These are phyloP conservation scores for Catocala nupta DNA, from an alignment of 2,888 invertebrate species.

Conservation along the genomic window DNA sequence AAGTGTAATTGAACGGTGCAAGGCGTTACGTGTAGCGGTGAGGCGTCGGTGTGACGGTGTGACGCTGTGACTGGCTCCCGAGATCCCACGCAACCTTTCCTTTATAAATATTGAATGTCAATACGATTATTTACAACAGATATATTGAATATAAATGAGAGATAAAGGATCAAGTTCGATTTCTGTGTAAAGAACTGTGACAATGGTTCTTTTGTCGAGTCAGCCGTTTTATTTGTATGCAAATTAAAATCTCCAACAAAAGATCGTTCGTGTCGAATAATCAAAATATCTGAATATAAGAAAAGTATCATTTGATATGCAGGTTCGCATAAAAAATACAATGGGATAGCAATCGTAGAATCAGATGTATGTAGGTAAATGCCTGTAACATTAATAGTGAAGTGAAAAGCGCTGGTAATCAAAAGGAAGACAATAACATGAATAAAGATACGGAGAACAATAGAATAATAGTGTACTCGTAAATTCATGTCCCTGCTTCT, in stretches of 20 bases:
- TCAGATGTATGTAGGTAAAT: slow-evolving; percentile 30
- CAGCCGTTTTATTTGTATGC: slow-evolving; percentile 85
- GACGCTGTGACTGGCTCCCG: slow-evolving; percentile 54
- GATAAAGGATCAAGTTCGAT: slow-evolving; percentile 81
- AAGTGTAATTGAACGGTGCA: slow-evolving; percentile 42
- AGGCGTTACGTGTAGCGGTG: slow-evolving; percentile 55
- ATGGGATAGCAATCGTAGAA: slow-evolving; percentile 20
- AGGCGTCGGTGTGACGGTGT: slow-evolving; percentile 18
- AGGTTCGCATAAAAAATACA: slow-evolving; percentile 48
- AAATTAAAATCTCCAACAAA: slow-evolving; percentile 74
- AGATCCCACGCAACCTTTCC: slow-evolving; percentile 81
- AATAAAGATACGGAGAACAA: slow-evolving; percentile 22
- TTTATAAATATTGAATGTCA: slow-evolving; percentile 85
- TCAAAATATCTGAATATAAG: slow-evolving; percentile 59
- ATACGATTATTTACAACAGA: slow-evolving; percentile 82
- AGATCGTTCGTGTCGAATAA: slow-evolving; percentile 63
- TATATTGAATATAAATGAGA: slow-evolving; percentile 84
- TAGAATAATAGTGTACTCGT: slow-evolving; percentile 17
- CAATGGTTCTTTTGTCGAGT: slow-evolving; percentile 82
- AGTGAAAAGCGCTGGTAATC: slow-evolving; percentile 17
- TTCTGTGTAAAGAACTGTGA: slow-evolving; percentile 78
- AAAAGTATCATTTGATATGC: slow-evolving; percentile 53
- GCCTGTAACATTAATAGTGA: slow-evolving; percentile 20
- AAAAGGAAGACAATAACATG: slow-evolving; percentile 18
- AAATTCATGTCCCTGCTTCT: slow-evolving; percentile 10